A percentile compares a stretch with the other conserved stretches of the same genome.
Conservation (phyloP, 2,113 vertebrate species). For the Syngnathoides biaculeatus region DNA sequence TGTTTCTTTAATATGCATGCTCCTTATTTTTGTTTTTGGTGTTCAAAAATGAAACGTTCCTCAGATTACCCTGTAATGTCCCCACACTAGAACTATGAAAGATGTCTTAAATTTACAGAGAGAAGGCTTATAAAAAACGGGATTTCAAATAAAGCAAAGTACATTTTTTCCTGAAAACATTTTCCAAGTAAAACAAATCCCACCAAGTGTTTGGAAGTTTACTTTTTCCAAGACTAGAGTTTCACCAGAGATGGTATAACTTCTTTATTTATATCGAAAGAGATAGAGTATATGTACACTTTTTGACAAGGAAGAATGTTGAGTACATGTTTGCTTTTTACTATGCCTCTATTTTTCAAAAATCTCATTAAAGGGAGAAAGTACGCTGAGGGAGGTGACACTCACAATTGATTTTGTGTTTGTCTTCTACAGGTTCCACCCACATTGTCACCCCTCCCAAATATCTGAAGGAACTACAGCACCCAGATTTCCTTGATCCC, state of each 20-base stretch:
- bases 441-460: conserved; percentile 92
- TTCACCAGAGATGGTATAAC: neutral
- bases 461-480: conserved; percentile 96
- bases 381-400: neutral
- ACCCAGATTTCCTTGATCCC: conserved; percentile 96
- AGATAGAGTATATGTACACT: neutral
- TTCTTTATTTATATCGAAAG: neutral
- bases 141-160: neutral
- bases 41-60: neutral
- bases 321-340: neutral
- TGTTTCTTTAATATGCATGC: neutral
- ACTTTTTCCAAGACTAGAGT: conserved; percentile 6
- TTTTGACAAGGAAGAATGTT: neutral
- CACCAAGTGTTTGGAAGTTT: neutral
- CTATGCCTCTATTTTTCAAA: too few relatives aligned
- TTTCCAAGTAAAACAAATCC: too few relatives aligned
- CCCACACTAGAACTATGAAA: neutral
- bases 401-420: conserved; percentile 36
- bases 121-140: neutral
- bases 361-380: too few relatives aligned
- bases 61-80: too few relatives aligned
- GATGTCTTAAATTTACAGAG: too few relatives aligned
- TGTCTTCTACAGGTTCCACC: conserved; percentile 86
- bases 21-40: neutral
- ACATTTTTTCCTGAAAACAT: too few relatives aligned